Base-by-base conservation (phyloP, 2,797 vertebrate species). In the Numenius phaeopus region DNA sequence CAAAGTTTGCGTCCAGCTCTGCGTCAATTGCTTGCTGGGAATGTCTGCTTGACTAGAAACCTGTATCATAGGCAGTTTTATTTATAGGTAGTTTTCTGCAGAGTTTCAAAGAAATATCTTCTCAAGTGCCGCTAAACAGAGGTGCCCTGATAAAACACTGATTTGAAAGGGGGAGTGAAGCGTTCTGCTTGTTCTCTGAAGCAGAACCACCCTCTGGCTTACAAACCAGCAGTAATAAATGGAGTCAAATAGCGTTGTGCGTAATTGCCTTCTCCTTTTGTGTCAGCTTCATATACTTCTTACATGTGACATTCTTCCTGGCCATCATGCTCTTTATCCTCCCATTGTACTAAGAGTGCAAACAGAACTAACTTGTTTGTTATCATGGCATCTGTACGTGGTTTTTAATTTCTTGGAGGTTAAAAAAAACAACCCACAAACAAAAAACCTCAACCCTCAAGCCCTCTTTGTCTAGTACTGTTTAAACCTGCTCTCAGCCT, bases 181-280 rank as follows among this genome's bases (percentile, higher is more conserved):
- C 1, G 42, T 91, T 94, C 78, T 91, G 49, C 79, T 92, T 90
- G 89, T 42, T 76, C 91, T 88, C 7, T 86, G 91, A 89, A 90
- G 94, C 95, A 94, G 95, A 97, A 96, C 96, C 85, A 91, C 72
- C 54, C 11, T 32, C 87, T 92, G 91, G 91, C 89, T 94, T 32
- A 0, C 0, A 0, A n/a, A 83, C 6, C 90, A 75, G 90, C 89
- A 39, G 65, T 58, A 94, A 92, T 64, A 70, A 85, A 32, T 0
- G 4, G 87, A 95, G 84, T 79, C 82, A 94, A 24, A 37, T 32
- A 91, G 72, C 10, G 1, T 44, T n/a, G 62, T 55, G 30, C 11
- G 1, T 89, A 96, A 94, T 81, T 76, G 69, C 87, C 87, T 66
- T 87, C 46, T 94, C n/a, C 90, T 62, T 95, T 96, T 97, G 89